A percentile compares a stretch with the other conserved stretches of the same genome.
Conservation (phyloP, 2,888 invertebrate genomes). For the Drosophila affinis region DNA sequence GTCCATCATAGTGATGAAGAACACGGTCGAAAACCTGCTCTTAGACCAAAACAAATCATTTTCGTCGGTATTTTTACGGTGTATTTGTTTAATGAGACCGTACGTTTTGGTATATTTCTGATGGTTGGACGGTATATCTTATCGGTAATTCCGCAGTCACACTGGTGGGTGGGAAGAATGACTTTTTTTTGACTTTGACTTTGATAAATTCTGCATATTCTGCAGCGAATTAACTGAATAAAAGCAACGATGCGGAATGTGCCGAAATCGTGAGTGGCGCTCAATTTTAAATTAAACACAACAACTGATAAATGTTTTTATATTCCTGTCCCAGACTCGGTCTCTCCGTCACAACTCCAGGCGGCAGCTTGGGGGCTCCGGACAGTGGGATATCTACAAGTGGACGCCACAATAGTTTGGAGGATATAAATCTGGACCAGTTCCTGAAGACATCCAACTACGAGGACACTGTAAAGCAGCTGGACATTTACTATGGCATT, state of each 20-base stretch:
- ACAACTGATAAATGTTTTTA: not conserved
- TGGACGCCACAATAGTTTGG: constrained; percentile 87
- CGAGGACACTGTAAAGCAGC: constrained; percentile 94
- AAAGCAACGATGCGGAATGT: constrained; percentile 73
- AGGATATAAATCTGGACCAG: constrained; percentile 91
- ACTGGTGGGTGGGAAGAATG: too few relatives aligned
- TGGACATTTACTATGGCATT: constrained; percentile 97
- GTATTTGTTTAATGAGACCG: too few relatives aligned
- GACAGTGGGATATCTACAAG: constrained; percentile 68
- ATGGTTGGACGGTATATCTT: too few relatives aligned
- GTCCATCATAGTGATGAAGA: constrained; percentile 32
- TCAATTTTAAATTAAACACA: not conserved
- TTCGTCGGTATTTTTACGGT: too few relatives aligned
- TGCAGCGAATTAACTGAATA: constrained; percentile 48
- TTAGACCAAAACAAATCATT: not conserved
- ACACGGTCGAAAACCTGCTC: constrained; percentile 1
- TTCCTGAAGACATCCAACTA: constrained; percentile 93
- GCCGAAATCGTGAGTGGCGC: constrained; percentile 72
- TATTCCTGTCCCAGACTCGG: constrained; percentile 61
- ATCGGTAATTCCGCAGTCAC: too few relatives aligned
- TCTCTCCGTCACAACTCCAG: constrained; percentile 69
- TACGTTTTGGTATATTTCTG: too few relatives aligned
- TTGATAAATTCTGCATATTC: constrained; percentile 43
- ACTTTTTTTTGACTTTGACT: constrained; percentile 49
- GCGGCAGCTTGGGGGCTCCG: constrained; percentile 57